Evolutionary conservation across 2,113 vertebrate species (phyloP), one percentile per base, ranked within the genome.

Genomic region (Neoarius graeffei): DNA sequence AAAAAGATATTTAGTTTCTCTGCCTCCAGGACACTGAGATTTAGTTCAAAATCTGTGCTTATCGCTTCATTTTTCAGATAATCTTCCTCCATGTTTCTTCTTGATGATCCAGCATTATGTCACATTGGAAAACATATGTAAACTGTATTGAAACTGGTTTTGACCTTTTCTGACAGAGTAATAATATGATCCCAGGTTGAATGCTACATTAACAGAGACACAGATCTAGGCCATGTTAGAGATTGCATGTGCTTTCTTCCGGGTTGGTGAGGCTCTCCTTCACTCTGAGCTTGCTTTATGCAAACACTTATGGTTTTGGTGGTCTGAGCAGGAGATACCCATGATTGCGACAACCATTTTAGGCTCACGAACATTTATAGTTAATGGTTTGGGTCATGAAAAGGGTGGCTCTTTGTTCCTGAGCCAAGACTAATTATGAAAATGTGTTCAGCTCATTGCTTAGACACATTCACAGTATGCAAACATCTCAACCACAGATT

Each of bases 11-110:
- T 67, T 66, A 69, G 23, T 83, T 67, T 84, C 66, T 19, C 27
- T 84, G 66, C 83, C 64, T 56, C 66, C 54, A 73, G 67, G 20
- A 62, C 81, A 62, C 48, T 77, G 48, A 25, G 48, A 25, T 77
- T 52, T 25, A 52, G 23, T 14, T 77, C 52, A 20, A 48, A 50
- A 20, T 73, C 20, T 60, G 14, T 59, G 30, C 19, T 60, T 60
- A 35, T 15, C 8, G 27, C 7, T 23, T 42, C 1, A 60, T 25
- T 57, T 27, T 56, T 27, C 74, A 54, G 50, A 35, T 0, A 27
- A 57, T 4, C 42, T 42, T 42, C 42, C 42, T 42, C 19, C 5
- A 9, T 57, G 20, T 50, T 23, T 81, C 8, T 59, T 20, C 27
- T 60, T 48, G 59, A 62, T 82, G 30, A 23, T 42, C 8, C 7